Conservation (phyloP, 2,797 vertebrate genomes). For the Pristis pectinata region DNA sequence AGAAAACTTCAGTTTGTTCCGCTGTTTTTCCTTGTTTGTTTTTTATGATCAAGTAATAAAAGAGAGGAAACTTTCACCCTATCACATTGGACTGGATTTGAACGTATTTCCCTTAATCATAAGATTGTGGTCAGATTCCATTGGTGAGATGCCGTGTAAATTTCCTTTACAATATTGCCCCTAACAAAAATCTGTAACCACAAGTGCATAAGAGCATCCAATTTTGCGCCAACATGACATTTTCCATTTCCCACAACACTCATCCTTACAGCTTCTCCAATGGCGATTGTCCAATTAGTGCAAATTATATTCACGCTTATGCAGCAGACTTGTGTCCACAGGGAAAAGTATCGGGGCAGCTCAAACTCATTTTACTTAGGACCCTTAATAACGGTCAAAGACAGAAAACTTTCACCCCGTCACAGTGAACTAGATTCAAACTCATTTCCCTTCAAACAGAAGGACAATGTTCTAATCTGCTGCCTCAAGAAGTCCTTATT, state of each 20-base stretch:
- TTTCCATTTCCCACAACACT: constrained; percentile 14
- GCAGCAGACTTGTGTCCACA: background rate
- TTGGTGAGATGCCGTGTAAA: background rate
- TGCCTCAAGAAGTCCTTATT: background rate
- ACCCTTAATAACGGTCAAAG: background rate
- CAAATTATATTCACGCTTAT: background rate
- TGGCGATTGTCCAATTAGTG: background rate
- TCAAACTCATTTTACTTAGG: constrained; percentile 1
- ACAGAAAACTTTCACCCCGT: background rate
- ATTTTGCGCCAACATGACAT: background rate
- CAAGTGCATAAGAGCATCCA: background rate
- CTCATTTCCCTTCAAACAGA: background rate
- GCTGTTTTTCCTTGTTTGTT: background rate
- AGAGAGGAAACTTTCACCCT: background rate
- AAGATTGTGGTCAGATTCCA: background rate
- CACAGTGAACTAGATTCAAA: constrained; percentile 1
- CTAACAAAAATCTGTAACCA: background rate
- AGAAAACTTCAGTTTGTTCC: background rate
- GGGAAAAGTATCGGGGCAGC: background rate
- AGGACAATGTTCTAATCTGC: background rate
- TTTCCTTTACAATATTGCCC: background rate
- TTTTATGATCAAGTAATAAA: background rate
- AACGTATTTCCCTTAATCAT: too few relatives aligned
- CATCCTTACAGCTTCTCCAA: background rate
- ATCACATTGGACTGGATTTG: too few relatives aligned